These are phyloP conservation scores for Astyanax mexicanus DNA, from an alignment of 2,797 vertebrate genomes.

Conservation along the genomic window DNA sequence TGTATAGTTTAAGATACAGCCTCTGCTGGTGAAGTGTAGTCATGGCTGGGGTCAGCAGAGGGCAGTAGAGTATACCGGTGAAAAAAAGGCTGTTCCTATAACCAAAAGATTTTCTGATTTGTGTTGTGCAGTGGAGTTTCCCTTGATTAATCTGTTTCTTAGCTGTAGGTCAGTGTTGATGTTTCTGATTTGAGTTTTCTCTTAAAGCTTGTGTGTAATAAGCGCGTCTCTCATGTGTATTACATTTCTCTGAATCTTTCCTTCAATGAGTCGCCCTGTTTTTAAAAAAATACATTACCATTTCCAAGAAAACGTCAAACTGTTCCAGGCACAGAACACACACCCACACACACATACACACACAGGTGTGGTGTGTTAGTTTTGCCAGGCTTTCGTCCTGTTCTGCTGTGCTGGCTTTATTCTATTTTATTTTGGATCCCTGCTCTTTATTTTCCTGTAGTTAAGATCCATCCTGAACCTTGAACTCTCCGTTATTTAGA, in stretches of 20 bases:
- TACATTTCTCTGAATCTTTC: neutral
- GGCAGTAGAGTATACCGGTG: slow-evolving; percentile 61
- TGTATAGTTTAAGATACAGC: neutral
- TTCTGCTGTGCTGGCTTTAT: neutral
- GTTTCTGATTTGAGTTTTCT: neutral
- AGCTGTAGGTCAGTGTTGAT: neutral
- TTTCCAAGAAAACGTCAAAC: slow-evolving; percentile 3
- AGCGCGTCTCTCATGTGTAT: neutral
- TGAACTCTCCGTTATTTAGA: slow-evolving; percentile 54
- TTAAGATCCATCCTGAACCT: slow-evolving; percentile 53
- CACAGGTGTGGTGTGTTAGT: slow-evolving; percentile 5
- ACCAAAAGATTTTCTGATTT: neutral
- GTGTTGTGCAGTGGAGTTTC: neutral
- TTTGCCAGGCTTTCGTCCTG: neutral
- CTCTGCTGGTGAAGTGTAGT: slow-evolving; percentile 12
- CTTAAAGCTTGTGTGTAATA: neutral
- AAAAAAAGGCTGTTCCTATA: neutral
- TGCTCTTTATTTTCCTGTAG: neutral
- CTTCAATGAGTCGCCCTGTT: neutral
- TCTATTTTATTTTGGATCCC: neutral
- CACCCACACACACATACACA: neutral
- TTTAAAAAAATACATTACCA: neutral
- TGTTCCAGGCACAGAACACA: slow-evolving; percentile 9
- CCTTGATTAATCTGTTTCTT: neutral
- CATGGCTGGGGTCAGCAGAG: slow-evolving; percentile 63